Conservation (phyloP, 2,797 vertebrate genomes). For the Spatula clypeata region DNA sequence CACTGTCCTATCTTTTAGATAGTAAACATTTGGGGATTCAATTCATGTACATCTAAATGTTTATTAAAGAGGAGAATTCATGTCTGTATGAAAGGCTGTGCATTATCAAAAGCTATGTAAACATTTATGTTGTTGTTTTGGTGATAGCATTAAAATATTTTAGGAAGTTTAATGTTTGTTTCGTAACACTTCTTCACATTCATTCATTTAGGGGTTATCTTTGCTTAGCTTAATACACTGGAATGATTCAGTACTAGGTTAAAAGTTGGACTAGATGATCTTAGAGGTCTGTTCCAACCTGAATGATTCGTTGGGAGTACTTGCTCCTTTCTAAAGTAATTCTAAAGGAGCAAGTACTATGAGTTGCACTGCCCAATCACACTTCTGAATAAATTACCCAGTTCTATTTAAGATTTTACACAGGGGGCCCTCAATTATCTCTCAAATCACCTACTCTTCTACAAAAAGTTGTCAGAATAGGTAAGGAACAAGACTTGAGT, state of each 20-base stretch:
- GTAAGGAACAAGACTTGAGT: not conserved
- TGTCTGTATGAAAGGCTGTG: not conserved
- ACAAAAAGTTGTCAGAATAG: not conserved
- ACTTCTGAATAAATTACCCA: not conserved
- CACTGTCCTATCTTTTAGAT: not conserved
- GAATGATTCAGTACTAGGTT: not conserved
- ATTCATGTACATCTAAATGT: not conserved
- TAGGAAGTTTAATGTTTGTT: not conserved
- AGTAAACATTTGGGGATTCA: not conserved
- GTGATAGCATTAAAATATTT: not conserved
- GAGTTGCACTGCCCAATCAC: not conserved
- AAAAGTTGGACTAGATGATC: too few relatives aligned
- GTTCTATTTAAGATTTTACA: not conserved
- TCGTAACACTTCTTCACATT: fast-evolving
- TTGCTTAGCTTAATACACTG: not conserved
- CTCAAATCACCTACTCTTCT: not conserved
- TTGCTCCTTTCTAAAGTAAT: too few relatives aligned
- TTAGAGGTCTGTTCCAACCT: too few relatives aligned
- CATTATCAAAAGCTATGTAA: not conserved
- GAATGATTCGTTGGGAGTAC: too few relatives aligned
- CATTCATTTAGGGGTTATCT: not conserved
- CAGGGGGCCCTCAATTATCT: not conserved
- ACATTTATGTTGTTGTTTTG: not conserved
- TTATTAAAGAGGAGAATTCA: not conserved
- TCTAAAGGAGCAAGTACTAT: not conserved